Conservation (phyloP, 2,113 vertebrate genomes). For the Chaenocephalus aceratus region DNA sequence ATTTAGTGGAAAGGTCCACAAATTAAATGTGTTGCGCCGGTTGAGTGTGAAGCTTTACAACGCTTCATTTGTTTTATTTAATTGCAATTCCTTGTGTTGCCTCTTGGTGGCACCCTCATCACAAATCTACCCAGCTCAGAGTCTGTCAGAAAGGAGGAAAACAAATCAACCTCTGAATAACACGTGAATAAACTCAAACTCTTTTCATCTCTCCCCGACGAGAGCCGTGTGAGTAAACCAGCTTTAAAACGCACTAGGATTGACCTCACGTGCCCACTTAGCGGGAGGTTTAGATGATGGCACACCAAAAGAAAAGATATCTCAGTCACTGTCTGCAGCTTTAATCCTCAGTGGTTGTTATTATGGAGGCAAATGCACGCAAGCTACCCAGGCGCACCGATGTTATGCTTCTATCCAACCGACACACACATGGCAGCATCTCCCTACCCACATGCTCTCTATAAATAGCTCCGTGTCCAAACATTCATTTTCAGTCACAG, state of each 20-base stretch:
- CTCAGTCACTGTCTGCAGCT: conserved; percentile 19
- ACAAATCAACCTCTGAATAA: conserved; percentile 17
- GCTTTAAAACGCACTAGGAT: conserved; percentile 14
- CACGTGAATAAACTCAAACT: conserved; percentile 30
- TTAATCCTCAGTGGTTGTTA: conserved; percentile 26
- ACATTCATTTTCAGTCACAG: conserved; percentile 47
- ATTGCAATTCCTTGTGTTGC: conserved; percentile 41
- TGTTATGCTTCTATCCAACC: conserved; percentile 41
- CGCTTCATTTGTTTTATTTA: background rate
- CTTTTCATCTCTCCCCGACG: conserved; percentile 29
- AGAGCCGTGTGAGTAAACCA: conserved; percentile 41
- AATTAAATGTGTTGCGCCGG: background rate
- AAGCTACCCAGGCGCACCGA: conserved; percentile 15
- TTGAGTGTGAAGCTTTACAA: background rate
- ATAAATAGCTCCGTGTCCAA: conserved; percentile 65
- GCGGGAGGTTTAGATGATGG: conserved; percentile 3
- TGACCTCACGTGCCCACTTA: conserved; percentile 11
- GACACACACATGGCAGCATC: conserved; percentile 44
- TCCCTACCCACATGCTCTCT: conserved; percentile 47
- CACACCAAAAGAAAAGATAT: background rate
- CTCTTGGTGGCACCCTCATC: conserved; percentile 65
- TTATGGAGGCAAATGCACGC: conserved; percentile 25
- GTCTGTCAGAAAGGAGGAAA: no score
- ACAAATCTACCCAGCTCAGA: conserved; percentile 36
- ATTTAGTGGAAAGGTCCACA: background rate